Base-by-base conservation (phyloP, 2,797 vertebrate species). In the Epinephelus awoara region DNA sequence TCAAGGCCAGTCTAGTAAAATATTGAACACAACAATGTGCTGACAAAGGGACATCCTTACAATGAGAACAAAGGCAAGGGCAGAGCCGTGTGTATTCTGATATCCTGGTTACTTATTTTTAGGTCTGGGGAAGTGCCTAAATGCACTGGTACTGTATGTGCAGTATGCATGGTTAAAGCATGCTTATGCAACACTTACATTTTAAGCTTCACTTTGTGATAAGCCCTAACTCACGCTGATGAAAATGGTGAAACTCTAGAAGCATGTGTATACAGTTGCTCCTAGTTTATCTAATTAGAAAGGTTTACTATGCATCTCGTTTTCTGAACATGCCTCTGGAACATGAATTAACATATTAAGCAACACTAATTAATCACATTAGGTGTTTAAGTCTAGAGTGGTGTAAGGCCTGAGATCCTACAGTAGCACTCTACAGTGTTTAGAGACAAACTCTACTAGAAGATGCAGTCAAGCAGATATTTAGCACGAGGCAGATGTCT, bases 1-100 rank as follows among this genome's bases (percentile, higher is more conserved):
- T 85, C 59, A 92, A 85, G 72, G 82, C 76, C 59, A 1, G 40
- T 63, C 73, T 62, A 27, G 52, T 88, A 21, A 91, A 91, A 88
- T 88, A 80, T 87, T 85, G 63, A 85, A 81, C 29, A 65, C 68
- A 79, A 85, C 82, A 69, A 66, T 75, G 34, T 72, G 66, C 92
- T 89, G 86, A 79, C 84, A 85, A 64, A 67, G 69, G n/a, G 29
- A 61, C 69, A 61, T 74, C 61, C 44, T 67, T 55, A 66, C 73
- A 72, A 29, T 62, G 72, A 42, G 58, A 70, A 61, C 79, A 74
- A 79, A 50, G 61, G 58, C 77, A 87, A 78, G 71, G 80, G 61
- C 80, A 79, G 68, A 82, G 55, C 54, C 40, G 44, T 65, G 71
- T 65, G 71, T 65, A 47, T 71, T 80, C 52, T 62, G 62, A 78